Percentiles rank a stretch among this genome's conserved stretches.
phyloP scores from a whole-genome alignment of 2,888 invertebrate species.

The Pherbina coryleti region DNA sequence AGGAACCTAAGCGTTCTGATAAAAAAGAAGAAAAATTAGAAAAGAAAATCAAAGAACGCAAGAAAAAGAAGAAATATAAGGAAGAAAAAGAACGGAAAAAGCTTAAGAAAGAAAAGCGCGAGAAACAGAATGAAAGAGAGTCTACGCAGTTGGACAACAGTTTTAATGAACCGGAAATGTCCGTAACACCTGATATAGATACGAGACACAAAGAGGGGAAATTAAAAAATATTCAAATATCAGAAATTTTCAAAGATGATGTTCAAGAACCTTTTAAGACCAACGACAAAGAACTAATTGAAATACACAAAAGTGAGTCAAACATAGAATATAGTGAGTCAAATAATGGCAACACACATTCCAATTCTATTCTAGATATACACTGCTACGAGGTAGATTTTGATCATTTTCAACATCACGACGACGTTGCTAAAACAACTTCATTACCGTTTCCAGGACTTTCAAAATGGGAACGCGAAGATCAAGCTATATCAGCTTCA shows the following conservation, averaged over 20 bases:
- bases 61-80: constrained; percentile 58
- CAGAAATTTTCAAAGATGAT: background rate
- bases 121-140: constrained; percentile 28
- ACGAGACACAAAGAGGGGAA: background rate
- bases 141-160: background rate
- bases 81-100: constrained; percentile 57
- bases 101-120: constrained; percentile 53
- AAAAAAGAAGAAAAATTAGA: constrained; percentile 45
- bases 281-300: background rate
- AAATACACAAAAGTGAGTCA: background rate
- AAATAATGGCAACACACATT: constrained; percentile 46
- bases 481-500: constrained; percentile 72
- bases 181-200: background rate
- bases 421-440: constrained; percentile 21
- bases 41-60: constrained; percentile 56
- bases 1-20: constrained; percentile 33
- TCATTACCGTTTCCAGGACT: constrained; percentile 75
- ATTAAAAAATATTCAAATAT: background rate
- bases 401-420: constrained; percentile 51
- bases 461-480: constrained; percentile 95
- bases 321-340: constrained; percentile 35
- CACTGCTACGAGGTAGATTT: constrained; percentile 60
- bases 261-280: background rate
- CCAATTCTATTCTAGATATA: constrained; percentile 60
- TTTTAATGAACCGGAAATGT: background rate